Percentiles rank a stretch among this genome's conserved stretches.
phyloP scores from a whole-genome alignment of 2,888 invertebrate species.

The Meloe dianella region DNA sequence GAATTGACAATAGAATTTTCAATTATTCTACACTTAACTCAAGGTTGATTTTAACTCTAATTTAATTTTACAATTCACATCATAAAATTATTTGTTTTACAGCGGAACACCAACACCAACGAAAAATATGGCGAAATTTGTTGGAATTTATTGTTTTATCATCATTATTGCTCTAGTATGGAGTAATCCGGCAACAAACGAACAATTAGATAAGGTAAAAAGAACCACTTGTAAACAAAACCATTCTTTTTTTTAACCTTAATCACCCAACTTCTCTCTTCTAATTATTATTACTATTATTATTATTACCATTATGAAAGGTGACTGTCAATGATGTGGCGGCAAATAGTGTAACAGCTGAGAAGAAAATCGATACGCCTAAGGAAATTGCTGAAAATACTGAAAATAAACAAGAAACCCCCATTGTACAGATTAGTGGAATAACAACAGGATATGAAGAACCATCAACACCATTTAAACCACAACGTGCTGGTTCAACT shows the following conservation, averaged over 20 bases:
- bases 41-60: not conserved
- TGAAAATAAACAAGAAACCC: constrained; percentile 28
- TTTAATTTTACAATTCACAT: not conserved
- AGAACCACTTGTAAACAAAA: no score
- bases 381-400: constrained; percentile 19
- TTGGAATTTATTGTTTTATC: constrained; percentile 18
- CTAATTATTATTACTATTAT: constrained; percentile 23
- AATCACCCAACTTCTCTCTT: not conserved
- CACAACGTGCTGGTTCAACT: constrained; percentile 49
- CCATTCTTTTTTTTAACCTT: constrained; percentile 12
- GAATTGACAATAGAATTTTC: not conserved
- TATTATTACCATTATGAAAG: constrained; percentile 35
- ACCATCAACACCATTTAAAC: constrained; percentile 46
- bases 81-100: constrained; percentile 8
- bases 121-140: not conserved
- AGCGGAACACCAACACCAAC: not conserved
- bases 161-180: constrained; percentile 14
- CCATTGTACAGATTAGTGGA: constrained; percentile 48
- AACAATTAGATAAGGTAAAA: constrained; percentile 50
- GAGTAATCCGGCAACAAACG: constrained; percentile 46
- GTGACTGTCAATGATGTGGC: constrained; percentile 50
- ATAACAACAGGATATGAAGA: constrained; percentile 46
- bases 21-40: not conserved
- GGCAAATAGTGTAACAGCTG: constrained; percentile 43
- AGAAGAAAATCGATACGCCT: constrained; percentile 38